Percentiles rank a stretch among this genome's conserved stretches.
Conservation (phyloP, 92 coral and sea anemone species). For the Epizoanthus illoricatus region DNA sequence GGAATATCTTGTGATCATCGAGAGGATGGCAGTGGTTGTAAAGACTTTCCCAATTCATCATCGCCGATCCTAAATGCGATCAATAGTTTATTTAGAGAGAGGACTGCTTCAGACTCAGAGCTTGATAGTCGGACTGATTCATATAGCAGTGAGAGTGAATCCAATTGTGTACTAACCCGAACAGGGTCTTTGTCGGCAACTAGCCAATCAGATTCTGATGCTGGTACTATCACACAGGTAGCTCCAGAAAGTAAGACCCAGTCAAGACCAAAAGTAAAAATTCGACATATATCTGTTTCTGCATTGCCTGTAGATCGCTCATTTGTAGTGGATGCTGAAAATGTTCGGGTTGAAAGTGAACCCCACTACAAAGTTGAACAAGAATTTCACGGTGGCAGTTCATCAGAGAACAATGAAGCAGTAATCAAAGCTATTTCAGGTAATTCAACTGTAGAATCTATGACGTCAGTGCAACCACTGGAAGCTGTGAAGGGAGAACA, state of each 20-base stretch:
- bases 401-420: neutral
- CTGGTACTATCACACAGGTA: neutral
- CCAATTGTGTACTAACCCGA: neutral
- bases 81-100: constrained; percentile 64
- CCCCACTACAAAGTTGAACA: neutral
- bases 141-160: constrained; percentile 20
- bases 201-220: constrained; percentile 35
- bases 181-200: constrained; percentile 9
- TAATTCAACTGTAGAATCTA: constrained; percentile 8
- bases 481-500: constrained; percentile 10
- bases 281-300: constrained; percentile 19
- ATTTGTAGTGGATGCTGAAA: neutral
- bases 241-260: constrained; percentile 10
- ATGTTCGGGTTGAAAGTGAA: neutral
- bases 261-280: constrained; percentile 25
- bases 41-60: constrained; percentile 81
- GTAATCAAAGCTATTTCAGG: neutral
- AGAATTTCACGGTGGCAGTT: neutral
- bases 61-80: constrained; percentile 72
- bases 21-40: constrained; percentile 58
- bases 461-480: neutral
- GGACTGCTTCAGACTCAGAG: constrained; percentile 55
- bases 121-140: neutral
- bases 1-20: constrained; percentile 57
- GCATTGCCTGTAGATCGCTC: constrained; percentile 15